Conservation (phyloP, 2,113 vertebrate genomes). For the Cyanoramphus novaezelandiae region DNA sequence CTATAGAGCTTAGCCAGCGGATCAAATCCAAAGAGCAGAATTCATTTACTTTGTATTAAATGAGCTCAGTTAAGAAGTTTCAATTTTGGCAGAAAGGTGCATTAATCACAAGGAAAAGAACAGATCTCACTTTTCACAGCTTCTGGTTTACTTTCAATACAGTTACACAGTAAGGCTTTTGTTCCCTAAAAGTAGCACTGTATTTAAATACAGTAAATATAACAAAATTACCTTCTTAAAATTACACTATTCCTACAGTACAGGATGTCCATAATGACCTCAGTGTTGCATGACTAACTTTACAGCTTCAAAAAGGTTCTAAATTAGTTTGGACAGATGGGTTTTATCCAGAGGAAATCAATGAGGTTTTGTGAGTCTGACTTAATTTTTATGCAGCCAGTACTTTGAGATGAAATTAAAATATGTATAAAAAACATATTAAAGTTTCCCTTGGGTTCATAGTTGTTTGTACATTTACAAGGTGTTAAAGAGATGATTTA, state of each 20-base stretch:
- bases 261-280: slow-evolving; percentile 80
- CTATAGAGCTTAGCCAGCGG: slow-evolving; percentile 79
- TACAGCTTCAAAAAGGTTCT: slow-evolving; percentile 77
- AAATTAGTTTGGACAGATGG: slow-evolving; percentile 88
- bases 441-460: slow-evolving; percentile 80
- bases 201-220: slow-evolving; percentile 89
- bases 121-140: slow-evolving; percentile 85
- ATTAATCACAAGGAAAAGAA: slow-evolving; percentile 86
- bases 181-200: slow-evolving; percentile 80
- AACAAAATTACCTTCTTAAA: slow-evolving; percentile 83
- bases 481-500: slow-evolving; percentile 85
- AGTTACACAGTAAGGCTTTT: slow-evolving; percentile 83
- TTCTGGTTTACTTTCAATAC: slow-evolving; percentile 82
- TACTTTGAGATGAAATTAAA: slow-evolving; percentile 88
- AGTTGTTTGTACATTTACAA: slow-evolving; percentile 84
- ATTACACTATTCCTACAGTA: slow-evolving; percentile 81
- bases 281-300: slow-evolving; percentile 84
- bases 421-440: slow-evolving; percentile 94
- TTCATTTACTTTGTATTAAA: slow-evolving; percentile 88
- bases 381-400: slow-evolving; percentile 85
- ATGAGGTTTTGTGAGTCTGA: slow-evolving; percentile 88
- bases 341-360: slow-evolving; percentile 87
- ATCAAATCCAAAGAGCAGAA: slow-evolving; percentile 83
- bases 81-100: slow-evolving; percentile 85
- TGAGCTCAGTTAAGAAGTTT: slow-evolving; percentile 83